Conservation (phyloP, 2,888 invertebrate genomes). For the Lomographa bimaculata region DNA sequence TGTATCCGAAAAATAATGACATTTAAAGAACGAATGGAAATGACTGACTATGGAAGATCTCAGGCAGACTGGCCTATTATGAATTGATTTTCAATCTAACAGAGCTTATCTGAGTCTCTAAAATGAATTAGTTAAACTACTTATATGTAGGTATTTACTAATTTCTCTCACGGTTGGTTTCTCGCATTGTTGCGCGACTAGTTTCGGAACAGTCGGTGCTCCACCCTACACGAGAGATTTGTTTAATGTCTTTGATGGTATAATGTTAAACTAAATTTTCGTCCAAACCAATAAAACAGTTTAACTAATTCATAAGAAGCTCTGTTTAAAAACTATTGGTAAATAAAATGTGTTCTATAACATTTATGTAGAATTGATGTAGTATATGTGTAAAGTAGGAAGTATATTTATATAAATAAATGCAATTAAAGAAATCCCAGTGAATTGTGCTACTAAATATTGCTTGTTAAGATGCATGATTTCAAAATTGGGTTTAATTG, state of each 20-base stretch:
- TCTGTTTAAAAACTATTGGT: slow-evolving; percentile 12
- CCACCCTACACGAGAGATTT: too few species aligned
- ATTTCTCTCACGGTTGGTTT: too few species aligned
- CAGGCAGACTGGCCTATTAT: slow-evolving; percentile 49
- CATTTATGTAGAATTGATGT: slow-evolving; percentile 8
- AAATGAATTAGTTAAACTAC: slow-evolving; percentile 3
- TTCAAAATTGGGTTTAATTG: too few species aligned
- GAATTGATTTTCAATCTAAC: slow-evolving; percentile 32
- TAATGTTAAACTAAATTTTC: too few species aligned
- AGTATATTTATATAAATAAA: slow-evolving; percentile 1
- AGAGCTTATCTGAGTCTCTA: too few species aligned
- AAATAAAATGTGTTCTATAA: slow-evolving; percentile 17
- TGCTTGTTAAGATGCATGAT: slow-evolving; percentile 1
- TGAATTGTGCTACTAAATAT: slow-evolving; percentile 6
- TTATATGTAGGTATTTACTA: too few species aligned
- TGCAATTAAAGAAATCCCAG: slow-evolving; percentile 2
- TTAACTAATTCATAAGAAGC: slow-evolving; percentile 4
- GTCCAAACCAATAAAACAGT: too few species aligned
- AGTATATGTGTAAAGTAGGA: slow-evolving; percentile 7
- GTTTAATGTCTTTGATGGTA: too few species aligned
- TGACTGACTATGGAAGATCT: slow-evolving; percentile 57
- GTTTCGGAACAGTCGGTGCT: too few species aligned
- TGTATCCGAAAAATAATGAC: too few species aligned
- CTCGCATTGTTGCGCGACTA: too few species aligned
- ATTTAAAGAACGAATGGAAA: too few species aligned